These are phyloP conservation scores for Scaptomyza tumidula DNA, from an alignment of 2,888 invertebrate genomes.

Conservation along the genomic window DNA sequence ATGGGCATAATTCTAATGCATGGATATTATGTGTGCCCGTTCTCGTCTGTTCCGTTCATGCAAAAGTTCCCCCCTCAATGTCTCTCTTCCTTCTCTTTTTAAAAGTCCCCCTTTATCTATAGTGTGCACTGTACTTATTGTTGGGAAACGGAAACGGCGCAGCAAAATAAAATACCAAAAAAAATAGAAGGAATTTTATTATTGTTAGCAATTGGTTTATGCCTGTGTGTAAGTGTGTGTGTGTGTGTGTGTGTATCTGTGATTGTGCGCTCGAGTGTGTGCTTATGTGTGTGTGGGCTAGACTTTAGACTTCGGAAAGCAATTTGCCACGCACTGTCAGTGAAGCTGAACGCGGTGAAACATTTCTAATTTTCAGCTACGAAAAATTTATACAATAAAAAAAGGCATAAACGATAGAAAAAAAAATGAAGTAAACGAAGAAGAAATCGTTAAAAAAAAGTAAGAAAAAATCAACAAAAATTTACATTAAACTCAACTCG, in stretches of 20 bases:
- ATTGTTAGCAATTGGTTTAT: conserved; percentile 70
- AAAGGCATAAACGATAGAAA: conserved; percentile 47
- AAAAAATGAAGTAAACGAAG: background rate
- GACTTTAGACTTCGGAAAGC: conserved; percentile 76
- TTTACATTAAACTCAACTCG: conserved; percentile 68
- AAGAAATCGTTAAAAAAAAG: conserved; percentile 14
- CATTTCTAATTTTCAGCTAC: conserved; percentile 80
- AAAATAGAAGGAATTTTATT: conserved; percentile 63
- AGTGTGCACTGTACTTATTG: conserved; percentile 52
- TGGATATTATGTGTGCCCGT: conserved; percentile 71
- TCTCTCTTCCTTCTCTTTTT: background rate
- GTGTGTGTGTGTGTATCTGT: conserved; percentile 19
- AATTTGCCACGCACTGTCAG: conserved; percentile 80
- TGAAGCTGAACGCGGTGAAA: conserved; percentile 79
- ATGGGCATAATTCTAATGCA: conserved; percentile 74
- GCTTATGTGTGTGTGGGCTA: conserved; percentile 43
- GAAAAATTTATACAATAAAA: conserved; percentile 74
- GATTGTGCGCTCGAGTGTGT: conserved; percentile 19
- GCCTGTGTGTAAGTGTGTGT: conserved; percentile 18
- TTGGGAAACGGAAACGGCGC: conserved; percentile 66
- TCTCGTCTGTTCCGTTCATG: conserved; percentile 56
- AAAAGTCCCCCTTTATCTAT: conserved; percentile 1
- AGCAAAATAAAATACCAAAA: conserved; percentile 35
- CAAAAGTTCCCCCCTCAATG: conserved; percentile 34
- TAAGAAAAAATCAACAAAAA: conserved; percentile 45